phyloP scores from a whole-genome alignment of 2,113 vertebrate species.

The Vidua chalybeata region DNA sequence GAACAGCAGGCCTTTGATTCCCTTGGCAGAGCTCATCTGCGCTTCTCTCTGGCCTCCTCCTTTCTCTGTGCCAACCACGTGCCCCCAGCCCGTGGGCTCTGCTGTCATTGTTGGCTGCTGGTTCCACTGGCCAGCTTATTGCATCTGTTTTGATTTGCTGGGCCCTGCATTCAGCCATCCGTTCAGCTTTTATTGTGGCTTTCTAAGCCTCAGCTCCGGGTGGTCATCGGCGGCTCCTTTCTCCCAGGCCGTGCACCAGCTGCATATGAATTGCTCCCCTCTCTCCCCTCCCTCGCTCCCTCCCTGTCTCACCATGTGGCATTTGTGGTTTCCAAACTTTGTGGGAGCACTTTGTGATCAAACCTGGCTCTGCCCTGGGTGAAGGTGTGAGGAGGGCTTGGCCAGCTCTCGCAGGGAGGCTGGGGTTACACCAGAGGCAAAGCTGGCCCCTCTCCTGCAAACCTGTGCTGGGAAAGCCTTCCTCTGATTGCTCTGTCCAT shows the following conservation, averaged over 20 bases:
- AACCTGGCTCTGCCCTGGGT: not conserved
- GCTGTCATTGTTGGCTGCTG: slow-evolving; percentile 54
- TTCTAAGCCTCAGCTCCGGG: not conserved
- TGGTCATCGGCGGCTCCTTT: not conserved
- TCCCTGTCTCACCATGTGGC: fast-evolving
- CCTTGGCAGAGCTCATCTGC: slow-evolving; percentile 23
- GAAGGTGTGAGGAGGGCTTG: slow-evolving; percentile 1
- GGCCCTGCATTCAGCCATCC: slow-evolving; percentile 42
- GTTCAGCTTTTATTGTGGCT: not conserved
- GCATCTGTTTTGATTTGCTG: slow-evolving; percentile 39
- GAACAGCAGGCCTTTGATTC: slow-evolving; percentile 37
- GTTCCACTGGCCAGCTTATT: slow-evolving; percentile 41
- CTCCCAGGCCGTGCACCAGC: slow-evolving; percentile 31
- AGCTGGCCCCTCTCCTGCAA: not conserved
- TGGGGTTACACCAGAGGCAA: not conserved
- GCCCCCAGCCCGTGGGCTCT: not conserved
- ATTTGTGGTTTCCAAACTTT: not conserved
- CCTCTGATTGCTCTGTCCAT: not conserved
- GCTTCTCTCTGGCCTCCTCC: slow-evolving; percentile 36
- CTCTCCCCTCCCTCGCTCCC: not conserved
- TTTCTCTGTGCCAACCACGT: slow-evolving; percentile 40
- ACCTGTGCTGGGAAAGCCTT: not conserved
- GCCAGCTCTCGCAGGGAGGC: not conserved
- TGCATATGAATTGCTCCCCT: slow-evolving; percentile 32
- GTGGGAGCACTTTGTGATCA: not conserved